Base-by-base conservation (phyloP, 1,140 invertebrate species). In the Musca domestica region DNA sequence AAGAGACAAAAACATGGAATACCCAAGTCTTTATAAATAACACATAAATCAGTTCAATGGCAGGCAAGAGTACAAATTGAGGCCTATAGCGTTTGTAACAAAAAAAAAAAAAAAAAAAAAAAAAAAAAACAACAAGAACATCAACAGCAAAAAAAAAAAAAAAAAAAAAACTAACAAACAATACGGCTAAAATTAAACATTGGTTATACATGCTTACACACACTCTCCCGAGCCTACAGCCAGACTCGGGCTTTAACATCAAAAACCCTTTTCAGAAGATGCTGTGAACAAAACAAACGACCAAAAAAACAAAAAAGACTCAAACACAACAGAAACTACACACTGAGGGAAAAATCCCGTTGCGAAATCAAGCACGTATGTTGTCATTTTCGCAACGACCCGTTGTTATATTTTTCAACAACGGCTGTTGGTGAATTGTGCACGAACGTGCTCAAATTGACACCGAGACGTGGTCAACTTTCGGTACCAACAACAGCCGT, bases 61-160 rank as follows among this genome's bases (percentile, higher is more conserved):
- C 56, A 61, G 56, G 34, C 56, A 61, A 30, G 41, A 19, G 56
- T 34, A 34, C 56, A 61, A 61, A 61, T 61, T 61, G 56, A 61
- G 56, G 56, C 56, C 56, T 61, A 19, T 10, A 61, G 27, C 56
- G 9, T 34, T 10, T 34, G 41, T 17, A 61, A 30, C 22, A 56
- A 56, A 25, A 56, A 56, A 14, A 56, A 25, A 14, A 6, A 14
- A n/a, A 2, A 25, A 56, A 56, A 15, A 56, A 56, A 30, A n/a
- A 4, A 17, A 20, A 4, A 30, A 58, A 58, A 30, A 27, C 12
- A 25, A 61, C 27, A 61, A 56, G 10, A 56, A 56, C 12, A 10
- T 5, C n/a, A 51, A 10, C 19, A n/a, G 25, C 22, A 56, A 56
- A 25, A 56, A 56, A 14, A 56, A 25, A 14, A 6, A 14, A n/a